These are phyloP conservation scores for Lagria hirta DNA, from an alignment of 2,888 invertebrate genomes.

Conservation along the genomic window DNA sequence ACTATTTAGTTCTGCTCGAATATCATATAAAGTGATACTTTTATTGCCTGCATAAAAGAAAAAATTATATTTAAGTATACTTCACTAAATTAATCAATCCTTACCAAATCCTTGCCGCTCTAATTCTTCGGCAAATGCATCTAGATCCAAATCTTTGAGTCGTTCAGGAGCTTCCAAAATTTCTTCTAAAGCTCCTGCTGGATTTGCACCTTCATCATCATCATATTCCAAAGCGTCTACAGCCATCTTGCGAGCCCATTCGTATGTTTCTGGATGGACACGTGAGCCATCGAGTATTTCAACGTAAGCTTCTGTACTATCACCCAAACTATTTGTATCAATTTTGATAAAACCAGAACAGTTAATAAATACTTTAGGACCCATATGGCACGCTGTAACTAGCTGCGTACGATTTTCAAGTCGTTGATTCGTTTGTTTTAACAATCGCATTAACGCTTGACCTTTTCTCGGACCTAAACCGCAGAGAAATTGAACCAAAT, in stretches of 20 bases:
- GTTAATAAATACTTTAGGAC: conserved; percentile 93
- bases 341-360: conserved; percentile 99
- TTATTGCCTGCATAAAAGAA: conserved; percentile 62
- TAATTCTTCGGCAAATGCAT: conserved; percentile 97
- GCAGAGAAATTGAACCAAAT: conserved; percentile 94
- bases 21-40: conserved; percentile 95
- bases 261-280: conserved; percentile 99
- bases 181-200: conserved; percentile 95
- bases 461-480: conserved; percentile 96
- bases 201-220: conserved; percentile 95
- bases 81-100: conserved; percentile 4
- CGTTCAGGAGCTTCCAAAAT: conserved; percentile 94
- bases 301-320: conserved; percentile 91
- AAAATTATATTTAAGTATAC: conserved; percentile 3
- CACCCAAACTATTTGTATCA: conserved; percentile 92
- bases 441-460: conserved; percentile 77
- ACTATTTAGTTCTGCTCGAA: conserved; percentile 91
- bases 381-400: conserved; percentile 95
- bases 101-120: conserved; percentile 71
- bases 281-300: conserved; percentile 96
- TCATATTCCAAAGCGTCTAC: conserved; percentile 98
- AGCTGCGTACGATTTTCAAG: conserved; percentile 93
- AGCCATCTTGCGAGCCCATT: conserved; percentile 99
- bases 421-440: conserved; percentile 89
- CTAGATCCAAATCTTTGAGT: conserved; percentile 93